Percentiles rank a stretch among this genome's conserved stretches.
Evolutionary conservation across 2,797 vertebrate genomes (phyloP).

Genomic region (Molothrus ater): DNA sequence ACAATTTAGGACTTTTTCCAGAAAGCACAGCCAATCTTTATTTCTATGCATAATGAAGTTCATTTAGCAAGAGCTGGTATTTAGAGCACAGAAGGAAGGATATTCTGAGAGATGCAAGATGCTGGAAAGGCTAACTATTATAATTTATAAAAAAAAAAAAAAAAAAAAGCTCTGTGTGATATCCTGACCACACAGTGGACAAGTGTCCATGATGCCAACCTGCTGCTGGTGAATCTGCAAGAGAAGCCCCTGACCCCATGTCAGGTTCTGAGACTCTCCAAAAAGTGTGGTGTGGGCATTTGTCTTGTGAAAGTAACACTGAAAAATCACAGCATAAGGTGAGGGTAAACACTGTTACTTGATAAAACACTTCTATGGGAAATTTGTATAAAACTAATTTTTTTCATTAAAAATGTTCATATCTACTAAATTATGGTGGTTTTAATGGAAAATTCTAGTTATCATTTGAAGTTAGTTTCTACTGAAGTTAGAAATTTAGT

Average conservation of each 20-base stretch:
- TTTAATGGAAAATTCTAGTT: not conserved
- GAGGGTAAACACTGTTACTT: not conserved
- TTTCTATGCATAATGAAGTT: not conserved
- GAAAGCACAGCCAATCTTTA: conserved; percentile 19
- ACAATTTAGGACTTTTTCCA: conserved; percentile 17
- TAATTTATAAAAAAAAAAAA: not conserved
- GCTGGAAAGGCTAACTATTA: not conserved
- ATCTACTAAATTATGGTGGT: fast-evolving
- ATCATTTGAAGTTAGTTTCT: not conserved
- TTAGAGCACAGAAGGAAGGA: not conserved
- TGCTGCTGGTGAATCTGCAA: not conserved
- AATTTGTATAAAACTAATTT: not conserved
- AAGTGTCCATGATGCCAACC: not conserved
- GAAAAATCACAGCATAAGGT: not conserved
- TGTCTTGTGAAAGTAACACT: not conserved
- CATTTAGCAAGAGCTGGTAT: not conserved
- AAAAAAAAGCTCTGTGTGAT: not conserved
- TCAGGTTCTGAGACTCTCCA: not conserved
- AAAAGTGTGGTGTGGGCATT: fast-evolving
- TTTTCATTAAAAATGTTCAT: not conserved
- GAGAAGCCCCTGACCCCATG: not conserved
- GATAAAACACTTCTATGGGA: not conserved
- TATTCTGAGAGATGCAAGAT: not conserved
- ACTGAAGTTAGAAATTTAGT: not conserved
- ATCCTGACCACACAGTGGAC: not conserved